Base-by-base conservation (phyloP, 2,797 vertebrate genomes). In the Delichon dasypus region DNA sequence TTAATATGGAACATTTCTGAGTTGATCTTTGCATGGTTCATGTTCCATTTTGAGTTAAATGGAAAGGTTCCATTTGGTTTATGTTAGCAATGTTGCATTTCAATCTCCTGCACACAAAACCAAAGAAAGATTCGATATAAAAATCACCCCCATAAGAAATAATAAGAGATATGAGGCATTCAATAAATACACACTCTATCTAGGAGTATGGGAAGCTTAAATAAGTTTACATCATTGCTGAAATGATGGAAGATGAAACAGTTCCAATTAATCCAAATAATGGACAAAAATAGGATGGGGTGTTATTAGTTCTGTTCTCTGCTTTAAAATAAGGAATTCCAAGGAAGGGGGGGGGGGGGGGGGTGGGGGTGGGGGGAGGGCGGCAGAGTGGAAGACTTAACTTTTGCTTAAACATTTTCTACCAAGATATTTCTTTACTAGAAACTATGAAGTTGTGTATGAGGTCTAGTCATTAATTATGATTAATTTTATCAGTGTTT, bases 401-500 rank as follows among this genome's bases (percentile, higher is more conserved):
- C 21, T 57, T 88, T 55, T 70, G 5, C 58, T 84, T 84, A 32
- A 81, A 61, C 5, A 23, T 78, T 86, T 94, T 78, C 40, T 44
- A 44, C n/a, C 19, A 48, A 87, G 68, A 22, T 72, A 32, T n/a
- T 38, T 79, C 89, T 91, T 90, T 76, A 58, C 27, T 8, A 62
- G 61, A 65, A 93, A 25, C 34, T 6, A 45, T 29, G 26, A 80
- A 91, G 51, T 60, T 83, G 55, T 36, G 6, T 86, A 40, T 78
- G 73, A 73, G 30, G n/a, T 94, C 36, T 58, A 20, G n/a, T 66
- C n/a, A 34, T 66, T 89, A 88, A 58, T 83, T 73, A 83, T 36
- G 34, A 27, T 89, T 89, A 72, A 89, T 58, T 76, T 84, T 94
- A 75, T 70, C 62, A 16, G 47, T 89, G 54, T 68, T 95, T 95